Evolutionary conservation across 2,113 vertebrate species (phyloP), one percentile per base, ranked within the genome.

Genomic region (Hypanus sabinus): DNA sequence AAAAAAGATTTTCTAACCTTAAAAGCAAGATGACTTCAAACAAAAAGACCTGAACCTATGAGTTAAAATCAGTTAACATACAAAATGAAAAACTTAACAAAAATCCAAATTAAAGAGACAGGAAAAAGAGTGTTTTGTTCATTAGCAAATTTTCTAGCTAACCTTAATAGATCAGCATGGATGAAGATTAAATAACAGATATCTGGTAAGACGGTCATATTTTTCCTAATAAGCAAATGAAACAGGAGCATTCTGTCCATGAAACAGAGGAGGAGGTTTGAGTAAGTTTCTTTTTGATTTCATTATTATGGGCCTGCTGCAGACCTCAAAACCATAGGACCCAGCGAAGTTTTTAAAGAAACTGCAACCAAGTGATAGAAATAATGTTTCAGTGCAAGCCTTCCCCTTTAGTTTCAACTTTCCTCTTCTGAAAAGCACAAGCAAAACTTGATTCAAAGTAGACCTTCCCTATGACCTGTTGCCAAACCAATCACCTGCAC

Each of bases 61-160:
- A 20, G 90, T 93, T 93, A 73, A 93, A 73, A 55, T 38, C 38
- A 62, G 91, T 73, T 93, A 73, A 38, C 65, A 38, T 93, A 46
- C 68, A 46, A 71, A 93, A 38, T 93, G 70, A 73, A 70, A 73
- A 73, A 46, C 68, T 46, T 91, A 91, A 70, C 85, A 90, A 90
- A 93, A n/a, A 60, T 55, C 9, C 30, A 65, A 65, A 90, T 85
- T 0, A 55, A 83, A 83, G 16, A 7, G 7, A 57, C 8, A 33
- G 8, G 62, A 7, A 88, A 88, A 88, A 92, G 71, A 55, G 68
- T 93, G 70, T 70, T 93, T 93, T 30, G 91, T 93, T 93, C 70
- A 55, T 75, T 71, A 73, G 71, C 70, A 93, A 73, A 46, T 62
- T 73, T 73, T 73, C 68, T 93, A 93, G 24, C 70, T 93, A 93